Evolutionary conservation across 2,797 vertebrate species (phyloP).

Genomic region (Enteromius radiatus): DNA sequence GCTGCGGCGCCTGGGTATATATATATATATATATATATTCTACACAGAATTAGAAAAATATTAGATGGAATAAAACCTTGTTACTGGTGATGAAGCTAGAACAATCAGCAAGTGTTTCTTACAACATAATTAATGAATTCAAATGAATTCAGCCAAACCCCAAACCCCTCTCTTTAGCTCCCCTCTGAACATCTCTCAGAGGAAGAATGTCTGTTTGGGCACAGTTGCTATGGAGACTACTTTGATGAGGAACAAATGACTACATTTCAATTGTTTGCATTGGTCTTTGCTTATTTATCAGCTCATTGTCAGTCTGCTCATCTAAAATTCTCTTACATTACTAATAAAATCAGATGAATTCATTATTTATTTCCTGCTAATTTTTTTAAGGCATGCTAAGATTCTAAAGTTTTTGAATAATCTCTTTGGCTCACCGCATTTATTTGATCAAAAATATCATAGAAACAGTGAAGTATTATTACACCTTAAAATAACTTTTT

Average conservation of each 20-base stretch:
- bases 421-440: not conserved
- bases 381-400: not conserved
- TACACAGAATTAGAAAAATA: not conserved
- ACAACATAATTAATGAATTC: conserved; percentile 73
- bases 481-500: not conserved
- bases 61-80: not conserved
- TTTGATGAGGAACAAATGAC: conserved; percentile 58
- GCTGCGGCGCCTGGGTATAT: no score
- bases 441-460: not conserved
- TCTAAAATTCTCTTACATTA: not conserved
- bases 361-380: not conserved
- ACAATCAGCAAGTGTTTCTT: conserved; percentile 56
- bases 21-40: no score
- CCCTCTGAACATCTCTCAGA: conserved; percentile 63
- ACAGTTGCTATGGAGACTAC: conserved; percentile 65
- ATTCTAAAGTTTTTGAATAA: not conserved
- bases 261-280: conserved; percentile 38
- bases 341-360: not conserved
- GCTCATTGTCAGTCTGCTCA: conserved; percentile 10
- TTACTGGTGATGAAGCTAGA: conserved; percentile 61
- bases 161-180: conserved; percentile 66
- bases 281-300: conserved; percentile 32
- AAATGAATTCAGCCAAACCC: conserved; percentile 72
- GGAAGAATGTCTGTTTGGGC: conserved; percentile 67
- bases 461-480: not conserved